Evolutionary conservation across 1,140 invertebrate species (phyloP).

Genomic region (Delia radicum): DNA sequence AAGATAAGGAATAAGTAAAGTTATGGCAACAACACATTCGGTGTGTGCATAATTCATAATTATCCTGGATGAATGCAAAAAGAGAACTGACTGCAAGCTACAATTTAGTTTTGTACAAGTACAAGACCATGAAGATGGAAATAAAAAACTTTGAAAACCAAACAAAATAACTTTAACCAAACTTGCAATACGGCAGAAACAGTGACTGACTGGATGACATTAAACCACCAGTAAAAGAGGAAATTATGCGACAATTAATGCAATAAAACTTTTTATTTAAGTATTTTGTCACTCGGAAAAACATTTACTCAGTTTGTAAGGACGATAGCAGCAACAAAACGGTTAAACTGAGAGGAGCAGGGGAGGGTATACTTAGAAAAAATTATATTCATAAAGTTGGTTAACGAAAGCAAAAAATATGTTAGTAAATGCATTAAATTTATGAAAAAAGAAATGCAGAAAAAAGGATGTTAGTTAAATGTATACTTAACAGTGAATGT

Average conservation of each 20-base stretch:
- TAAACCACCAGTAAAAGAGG: neutral
- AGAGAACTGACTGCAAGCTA: neutral
- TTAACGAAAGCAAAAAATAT: neutral
- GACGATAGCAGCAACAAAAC: neutral
- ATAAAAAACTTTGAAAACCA: neutral
- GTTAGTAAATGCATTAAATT: neutral
- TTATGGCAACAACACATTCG: conserved; percentile 16
- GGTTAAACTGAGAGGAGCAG: neutral
- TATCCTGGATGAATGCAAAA: conserved; percentile 13
- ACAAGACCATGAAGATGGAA: neutral
- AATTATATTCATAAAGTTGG: neutral
- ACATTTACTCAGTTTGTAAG: conserved; percentile 11
- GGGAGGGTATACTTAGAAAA: neutral
- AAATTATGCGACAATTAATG: conserved; percentile 22
- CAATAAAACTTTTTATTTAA: conserved; percentile 20
- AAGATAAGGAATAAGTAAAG: neutral
- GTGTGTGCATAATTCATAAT: conserved; percentile 20
- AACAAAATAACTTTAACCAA: neutral
- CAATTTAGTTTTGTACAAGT: neutral
- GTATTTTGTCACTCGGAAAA: conserved; percentile 18
- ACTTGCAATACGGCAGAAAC: neutral
- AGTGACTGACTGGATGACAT: neutral
- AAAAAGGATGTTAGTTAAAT: neutral
- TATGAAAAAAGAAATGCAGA: neutral
- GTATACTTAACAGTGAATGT: neutral